phyloP scores from a whole-genome alignment of 2,113 vertebrate species.

The Motacilla alba region DNA sequence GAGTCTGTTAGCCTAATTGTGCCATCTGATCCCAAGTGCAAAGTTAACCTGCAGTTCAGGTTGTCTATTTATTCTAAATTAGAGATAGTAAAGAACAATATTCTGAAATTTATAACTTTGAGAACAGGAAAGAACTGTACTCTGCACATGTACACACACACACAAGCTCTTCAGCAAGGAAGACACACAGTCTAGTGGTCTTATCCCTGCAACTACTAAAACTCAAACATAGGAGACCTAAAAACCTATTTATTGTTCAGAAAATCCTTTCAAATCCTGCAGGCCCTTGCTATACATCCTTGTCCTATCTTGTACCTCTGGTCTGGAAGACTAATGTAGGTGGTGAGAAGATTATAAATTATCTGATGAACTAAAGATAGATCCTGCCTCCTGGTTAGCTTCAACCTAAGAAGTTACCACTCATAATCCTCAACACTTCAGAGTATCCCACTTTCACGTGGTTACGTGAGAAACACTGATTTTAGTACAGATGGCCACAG shows the following conservation, averaged over 20 bases:
- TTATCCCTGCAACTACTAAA: background rate
- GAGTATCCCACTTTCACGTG: background rate
- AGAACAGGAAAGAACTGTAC: background rate
- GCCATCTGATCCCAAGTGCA: background rate
- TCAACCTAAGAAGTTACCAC: background rate
- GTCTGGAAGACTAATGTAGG: background rate
- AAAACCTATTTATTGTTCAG: background rate
- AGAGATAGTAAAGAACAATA: background rate
- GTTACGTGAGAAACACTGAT: background rate
- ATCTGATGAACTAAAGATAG: background rate
- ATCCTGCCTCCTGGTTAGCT: background rate
- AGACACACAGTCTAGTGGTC: rapidly evolving
- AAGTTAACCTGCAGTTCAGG: background rate
- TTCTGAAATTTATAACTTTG: background rate
- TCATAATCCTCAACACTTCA: background rate
- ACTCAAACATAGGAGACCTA: background rate
- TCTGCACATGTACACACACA: background rate
- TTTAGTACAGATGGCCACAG: background rate
- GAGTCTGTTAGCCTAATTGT: background rate
- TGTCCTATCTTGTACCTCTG: background rate
- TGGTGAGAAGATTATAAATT: background rate
- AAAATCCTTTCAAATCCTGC: background rate
- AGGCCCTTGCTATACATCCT: background rate
- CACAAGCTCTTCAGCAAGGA: background rate
- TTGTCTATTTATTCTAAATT: background rate